Conservation (phyloP, 2,113 vertebrate species). For the Saguinus imperator region DNA sequence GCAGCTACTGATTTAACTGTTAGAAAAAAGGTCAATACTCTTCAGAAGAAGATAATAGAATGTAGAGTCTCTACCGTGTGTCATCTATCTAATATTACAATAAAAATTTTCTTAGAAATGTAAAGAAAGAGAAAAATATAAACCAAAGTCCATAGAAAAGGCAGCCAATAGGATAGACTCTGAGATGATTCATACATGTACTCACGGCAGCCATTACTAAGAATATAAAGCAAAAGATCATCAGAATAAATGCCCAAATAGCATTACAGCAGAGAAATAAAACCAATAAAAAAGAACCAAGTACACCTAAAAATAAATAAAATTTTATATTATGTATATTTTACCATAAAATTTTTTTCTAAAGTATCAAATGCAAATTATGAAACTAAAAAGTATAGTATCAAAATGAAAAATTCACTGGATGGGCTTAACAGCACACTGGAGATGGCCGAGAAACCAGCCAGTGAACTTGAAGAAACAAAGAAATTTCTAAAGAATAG, state of each 20-base stretch:
- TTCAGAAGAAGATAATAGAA: not conserved
- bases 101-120: not conserved
- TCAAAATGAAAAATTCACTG: slow-evolving; percentile 48
- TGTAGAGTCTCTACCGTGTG: not conserved
- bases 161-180: not conserved
- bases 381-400: not conserved
- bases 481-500: not conserved
- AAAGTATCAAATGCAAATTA: slow-evolving; percentile 9
- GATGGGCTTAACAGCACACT: not conserved
- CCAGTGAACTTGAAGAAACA: not conserved
- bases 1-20: not conserved
- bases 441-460: not conserved
- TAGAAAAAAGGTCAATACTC: not conserved
- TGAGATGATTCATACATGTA: not conserved
- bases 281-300: not conserved
- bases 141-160: not conserved
- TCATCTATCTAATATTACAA: not conserved
- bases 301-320: not conserved
- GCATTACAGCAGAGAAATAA: not conserved
- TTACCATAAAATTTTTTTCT: not conserved
- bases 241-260: not conserved
- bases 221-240: not conserved
- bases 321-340: not conserved
- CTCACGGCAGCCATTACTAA: not conserved
- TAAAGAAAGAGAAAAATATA: not conserved